A percentile compares a stretch with the other conserved stretches of the same genome.
These are phyloP conservation scores for Erythrocercus mccallii DNA, from an alignment of 2,113 vertebrate genomes.

Conservation along the genomic window DNA sequence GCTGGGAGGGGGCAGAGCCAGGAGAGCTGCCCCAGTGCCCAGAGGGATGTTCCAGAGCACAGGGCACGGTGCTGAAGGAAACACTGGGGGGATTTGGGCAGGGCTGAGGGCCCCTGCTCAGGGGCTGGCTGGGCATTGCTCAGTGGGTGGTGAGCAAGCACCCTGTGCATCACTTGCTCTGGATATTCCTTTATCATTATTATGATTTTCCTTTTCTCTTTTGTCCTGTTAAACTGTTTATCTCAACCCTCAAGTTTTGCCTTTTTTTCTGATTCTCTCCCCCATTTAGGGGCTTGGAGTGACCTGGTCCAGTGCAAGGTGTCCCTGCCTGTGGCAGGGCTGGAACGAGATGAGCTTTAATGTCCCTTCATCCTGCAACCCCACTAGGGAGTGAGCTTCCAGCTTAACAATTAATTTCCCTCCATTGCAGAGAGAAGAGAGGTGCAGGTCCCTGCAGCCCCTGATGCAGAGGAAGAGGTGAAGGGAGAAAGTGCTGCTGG, in stretches of 20 bases:
- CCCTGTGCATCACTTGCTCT: not conserved
- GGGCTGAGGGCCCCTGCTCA: not conserved
- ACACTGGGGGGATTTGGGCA: not conserved
- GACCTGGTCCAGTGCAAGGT: not conserved
- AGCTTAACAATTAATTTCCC: not conserved
- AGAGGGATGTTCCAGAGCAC: not conserved
- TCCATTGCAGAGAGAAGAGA: not conserved
- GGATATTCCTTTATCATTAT: not conserved
- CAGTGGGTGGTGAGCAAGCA: not conserved
- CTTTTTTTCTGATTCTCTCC: not conserved
- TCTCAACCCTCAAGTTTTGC: not conserved
- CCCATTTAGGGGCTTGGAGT: not conserved
- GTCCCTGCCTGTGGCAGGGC: not conserved
- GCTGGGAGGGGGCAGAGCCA: not conserved
- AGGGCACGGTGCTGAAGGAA: not conserved
- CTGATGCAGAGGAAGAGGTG: not conserved
- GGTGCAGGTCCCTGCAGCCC: not conserved
- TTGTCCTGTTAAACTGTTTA: not conserved
- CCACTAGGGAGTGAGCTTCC: not conserved
- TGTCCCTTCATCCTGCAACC: not conserved
- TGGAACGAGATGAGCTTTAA: not conserved
- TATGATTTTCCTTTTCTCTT: not conserved
- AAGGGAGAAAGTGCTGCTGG: not conserved
- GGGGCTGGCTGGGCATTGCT: not conserved
- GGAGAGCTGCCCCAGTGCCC: not conserved